Evolutionary conservation across 2,797 vertebrate species (phyloP), one percentile per base, ranked within the genome.

Genomic region (Enteromius fasciolatus): DNA sequence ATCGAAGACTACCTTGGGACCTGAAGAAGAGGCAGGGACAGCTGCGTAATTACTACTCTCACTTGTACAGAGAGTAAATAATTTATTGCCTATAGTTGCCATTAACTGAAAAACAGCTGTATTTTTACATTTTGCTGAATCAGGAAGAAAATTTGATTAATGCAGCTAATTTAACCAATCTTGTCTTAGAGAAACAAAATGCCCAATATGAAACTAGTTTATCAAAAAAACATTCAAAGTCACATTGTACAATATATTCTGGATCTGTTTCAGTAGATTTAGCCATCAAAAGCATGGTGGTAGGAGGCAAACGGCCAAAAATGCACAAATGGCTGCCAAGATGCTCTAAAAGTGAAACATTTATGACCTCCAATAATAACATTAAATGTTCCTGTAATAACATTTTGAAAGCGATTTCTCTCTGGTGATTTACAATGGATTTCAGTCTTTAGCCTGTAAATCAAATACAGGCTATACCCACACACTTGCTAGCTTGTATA

Each of bases 31-130:
- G 92, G 92, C 87, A 90, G 90, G 86, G 89, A 92, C 90, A 90
- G 88, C 88, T 84, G 87, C 79, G 87, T 92, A 87, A 86, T 92
- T 92, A 94, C 94, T 92, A 88, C 92, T 94, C 93, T 92, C 91
- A 93, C 92, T 93, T 89, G 91, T 84, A 82, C 50, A 61, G 72
- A 85, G 91, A 90, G 88, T 93, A 90, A 95, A 94, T 94, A 91
- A 94, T 94, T 94, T 82, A 94, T 92, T 83, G 88, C 83, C 84
- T 70, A 87, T 90, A 85, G 87, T 87, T 89, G 89, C 89, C 92
- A 93, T 95, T 93, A 93, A 91, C 91, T 93, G 92, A 91, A 88
- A 82, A 86, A 52, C 70, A 28, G 46, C 84, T 87, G 20, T 39
- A 70, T 50, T 41, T 41, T 41, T 78, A 44, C 57, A 76, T 46